These are phyloP conservation scores for Patagioenas fasciata DNA, from an alignment of 2,113 vertebrate genomes.

Conservation along the genomic window DNA sequence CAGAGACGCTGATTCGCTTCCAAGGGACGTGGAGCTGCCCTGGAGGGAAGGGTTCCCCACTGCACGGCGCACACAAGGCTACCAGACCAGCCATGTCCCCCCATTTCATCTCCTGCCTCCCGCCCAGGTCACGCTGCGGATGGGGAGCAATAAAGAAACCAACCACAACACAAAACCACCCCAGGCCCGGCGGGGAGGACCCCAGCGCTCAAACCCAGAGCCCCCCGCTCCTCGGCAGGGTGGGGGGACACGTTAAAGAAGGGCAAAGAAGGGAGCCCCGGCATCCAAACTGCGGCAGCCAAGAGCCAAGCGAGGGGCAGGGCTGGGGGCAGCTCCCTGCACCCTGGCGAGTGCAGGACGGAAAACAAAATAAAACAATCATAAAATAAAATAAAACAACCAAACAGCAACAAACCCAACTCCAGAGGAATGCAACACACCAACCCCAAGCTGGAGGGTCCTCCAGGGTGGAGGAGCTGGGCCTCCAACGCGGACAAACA, in stretches of 20 bases:
- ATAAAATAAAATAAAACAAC: neutral
- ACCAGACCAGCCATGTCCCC: neutral
- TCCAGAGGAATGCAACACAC: constrained; percentile 62
- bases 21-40: constrained; percentile 24
- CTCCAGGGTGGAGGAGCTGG: constrained; percentile 56
- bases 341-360: constrained; percentile 15
- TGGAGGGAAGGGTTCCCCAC: constrained; percentile 26
- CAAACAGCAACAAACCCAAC: constrained; percentile 25
- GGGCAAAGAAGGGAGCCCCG: neutral
- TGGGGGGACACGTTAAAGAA: neutral
- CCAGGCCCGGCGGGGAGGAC: neutral
- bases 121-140: neutral
- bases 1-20: neutral
- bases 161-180: neutral
- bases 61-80: neutral
- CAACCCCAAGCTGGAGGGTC: constrained; percentile 59
- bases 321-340: neutral
- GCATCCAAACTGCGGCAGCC: neutral
- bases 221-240: rapidly evolving
- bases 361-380: neutral
- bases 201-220: neutral
- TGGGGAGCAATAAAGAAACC: neutral
- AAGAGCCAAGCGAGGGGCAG: neutral
- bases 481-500: neutral
- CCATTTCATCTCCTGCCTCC: neutral